These are phyloP conservation scores for Ostrea edulis DNA, from an alignment of 1,140 invertebrate species.

Conservation along the genomic window DNA sequence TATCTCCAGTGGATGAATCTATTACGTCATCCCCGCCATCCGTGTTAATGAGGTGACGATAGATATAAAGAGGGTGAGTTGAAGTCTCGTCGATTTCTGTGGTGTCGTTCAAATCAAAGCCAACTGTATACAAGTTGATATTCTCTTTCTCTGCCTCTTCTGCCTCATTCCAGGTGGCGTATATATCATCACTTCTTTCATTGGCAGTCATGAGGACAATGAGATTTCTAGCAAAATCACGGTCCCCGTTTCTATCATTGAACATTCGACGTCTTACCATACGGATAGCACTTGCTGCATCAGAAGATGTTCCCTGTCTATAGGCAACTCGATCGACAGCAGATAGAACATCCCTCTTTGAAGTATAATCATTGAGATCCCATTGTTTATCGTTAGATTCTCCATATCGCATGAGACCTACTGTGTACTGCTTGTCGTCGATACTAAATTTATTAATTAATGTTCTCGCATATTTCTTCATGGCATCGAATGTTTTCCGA, in stretches of 20 bases:
- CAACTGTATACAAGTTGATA: conserved; percentile 68
- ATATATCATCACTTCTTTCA: conserved; percentile 61
- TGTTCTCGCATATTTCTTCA: conserved; percentile 65
- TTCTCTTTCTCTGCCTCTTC: conserved; percentile 61
- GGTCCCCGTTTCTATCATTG: conserved; percentile 66
- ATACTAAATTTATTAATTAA: conserved; percentile 63
- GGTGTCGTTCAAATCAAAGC: conserved; percentile 64
- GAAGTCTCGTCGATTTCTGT: conserved; percentile 67
- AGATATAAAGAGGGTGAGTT: conserved; percentile 58
- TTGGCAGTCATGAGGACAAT: conserved; percentile 72
- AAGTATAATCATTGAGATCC: conserved; percentile 68
- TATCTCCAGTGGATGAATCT: not conserved
- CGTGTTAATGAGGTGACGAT: conserved; percentile 1
- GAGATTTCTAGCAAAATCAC: conserved; percentile 71
- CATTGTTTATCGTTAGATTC: conserved; percentile 62
- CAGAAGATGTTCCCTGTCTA: conserved; percentile 54
- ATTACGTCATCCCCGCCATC: not conserved
- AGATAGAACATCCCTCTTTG: conserved; percentile 59
- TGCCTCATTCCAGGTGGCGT: conserved; percentile 56
- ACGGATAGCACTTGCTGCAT: conserved; percentile 68
- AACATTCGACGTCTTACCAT: conserved; percentile 70
- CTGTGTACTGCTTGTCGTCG: conserved; percentile 64
- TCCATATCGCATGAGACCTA: conserved; percentile 72
- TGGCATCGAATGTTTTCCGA: conserved; percentile 64
- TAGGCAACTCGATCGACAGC: conserved; percentile 60